Conservation (phyloP, 2,113 vertebrate genomes). For the Xenopus laevis region DNA sequence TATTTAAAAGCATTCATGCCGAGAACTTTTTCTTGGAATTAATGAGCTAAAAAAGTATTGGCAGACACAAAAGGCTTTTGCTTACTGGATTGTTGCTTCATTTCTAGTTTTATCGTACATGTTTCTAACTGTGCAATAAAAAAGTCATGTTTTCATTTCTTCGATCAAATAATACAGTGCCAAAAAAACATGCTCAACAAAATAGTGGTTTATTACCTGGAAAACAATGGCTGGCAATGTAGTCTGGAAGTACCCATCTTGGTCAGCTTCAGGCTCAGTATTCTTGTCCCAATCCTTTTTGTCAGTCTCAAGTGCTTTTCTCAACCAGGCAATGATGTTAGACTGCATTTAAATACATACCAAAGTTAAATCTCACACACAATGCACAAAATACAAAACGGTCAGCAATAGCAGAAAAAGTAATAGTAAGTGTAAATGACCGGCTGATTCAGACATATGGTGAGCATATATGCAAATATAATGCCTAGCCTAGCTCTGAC, state of each 20-base stretch:
- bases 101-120: too few relatives aligned
- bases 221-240: slow-evolving; percentile 86
- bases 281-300: slow-evolving; percentile 96
- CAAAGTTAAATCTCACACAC: not conserved
- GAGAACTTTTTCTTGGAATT: too few relatives aligned
- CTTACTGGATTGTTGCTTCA: too few relatives aligned
- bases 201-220: slow-evolving; percentile 64
- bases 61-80: too few relatives aligned
- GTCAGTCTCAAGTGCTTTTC: slow-evolving; percentile 94
- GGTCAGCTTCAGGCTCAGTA: slow-evolving; percentile 90
- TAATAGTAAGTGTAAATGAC: not conserved
- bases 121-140: too few relatives aligned
- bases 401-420: not conserved
- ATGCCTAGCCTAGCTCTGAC: too few relatives aligned
- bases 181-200: too few relatives aligned
- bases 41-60: too few relatives aligned
- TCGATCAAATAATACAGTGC: too few relatives aligned
- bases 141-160: too few relatives aligned
- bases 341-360: slow-evolving; percentile 63
- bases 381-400: not conserved
- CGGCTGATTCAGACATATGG: not conserved
- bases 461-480: too few relatives aligned
- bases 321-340: slow-evolving; percentile 94
- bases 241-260: slow-evolving; percentile 97
- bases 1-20: too few relatives aligned